Percentiles rank a stretch among this genome's conserved stretches.
These are phyloP conservation scores for Formica exsecta DNA, from an alignment of 1,140 invertebrate genomes.

Conservation along the genomic window DNA sequence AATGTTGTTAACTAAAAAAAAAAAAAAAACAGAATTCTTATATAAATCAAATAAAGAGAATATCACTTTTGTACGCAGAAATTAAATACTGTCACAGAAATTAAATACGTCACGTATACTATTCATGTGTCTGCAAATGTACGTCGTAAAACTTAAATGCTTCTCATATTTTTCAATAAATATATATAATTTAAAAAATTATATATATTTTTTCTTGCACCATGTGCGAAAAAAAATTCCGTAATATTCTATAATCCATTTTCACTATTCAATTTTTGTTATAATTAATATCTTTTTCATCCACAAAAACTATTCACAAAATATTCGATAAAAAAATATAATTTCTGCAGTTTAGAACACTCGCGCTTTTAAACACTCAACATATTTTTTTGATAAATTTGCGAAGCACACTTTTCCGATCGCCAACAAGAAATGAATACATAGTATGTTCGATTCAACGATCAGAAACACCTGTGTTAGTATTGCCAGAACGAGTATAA, in stretches of 20 bases:
- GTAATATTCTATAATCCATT: too few relatives aligned
- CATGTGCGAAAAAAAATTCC: too few relatives aligned
- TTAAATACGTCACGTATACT: neutral
- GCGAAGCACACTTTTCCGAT: neutral
- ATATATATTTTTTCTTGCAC: neutral
- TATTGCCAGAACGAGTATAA: neutral
- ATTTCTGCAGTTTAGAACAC: neutral
- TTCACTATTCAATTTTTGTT: too few relatives aligned
- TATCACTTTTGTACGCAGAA: neutral
- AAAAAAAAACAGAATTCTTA: neutral
- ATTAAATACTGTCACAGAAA: neutral
- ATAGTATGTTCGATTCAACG: neutral
- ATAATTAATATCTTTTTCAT: neutral
- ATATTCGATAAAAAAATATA: neutral
- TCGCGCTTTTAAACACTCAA: neutral
- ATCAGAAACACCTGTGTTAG: slow-evolving; percentile 27
- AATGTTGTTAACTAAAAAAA: slow-evolving; percentile 29
- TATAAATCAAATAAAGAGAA: neutral
- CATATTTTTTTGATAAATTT: neutral
- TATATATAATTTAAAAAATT: neutral
- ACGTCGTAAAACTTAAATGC: neutral
- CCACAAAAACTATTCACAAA: neutral
- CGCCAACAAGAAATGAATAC: neutral
- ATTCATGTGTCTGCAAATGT: neutral
- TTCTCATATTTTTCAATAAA: neutral